Evolutionary conservation across 2,888 invertebrate species (phyloP).

Genomic region (Lepidocyrtinus sp.): DNA sequence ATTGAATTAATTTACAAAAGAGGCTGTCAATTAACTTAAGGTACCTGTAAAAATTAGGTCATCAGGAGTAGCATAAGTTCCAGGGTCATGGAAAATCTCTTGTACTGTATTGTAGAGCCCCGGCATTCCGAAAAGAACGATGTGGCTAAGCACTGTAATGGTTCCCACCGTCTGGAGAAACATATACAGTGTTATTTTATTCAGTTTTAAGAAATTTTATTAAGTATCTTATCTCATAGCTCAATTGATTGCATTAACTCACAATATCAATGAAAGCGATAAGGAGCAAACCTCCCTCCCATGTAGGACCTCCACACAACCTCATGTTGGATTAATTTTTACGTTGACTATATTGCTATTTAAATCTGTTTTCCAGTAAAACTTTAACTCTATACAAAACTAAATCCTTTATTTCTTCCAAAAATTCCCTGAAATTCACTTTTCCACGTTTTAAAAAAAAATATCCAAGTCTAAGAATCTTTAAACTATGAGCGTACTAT

Average conservation of each 20-base stretch:
- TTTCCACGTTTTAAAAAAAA: no score
- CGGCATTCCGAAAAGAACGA: slow-evolving; percentile 56
- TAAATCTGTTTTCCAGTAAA: not conserved
- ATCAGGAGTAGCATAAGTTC: slow-evolving; percentile 50
- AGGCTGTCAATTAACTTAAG: not conserved
- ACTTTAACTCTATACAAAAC: not conserved
- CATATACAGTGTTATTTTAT: not conserved
- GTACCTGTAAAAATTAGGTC: slow-evolving; percentile 60
- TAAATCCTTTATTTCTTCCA: not conserved
- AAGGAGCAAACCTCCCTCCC: slow-evolving; percentile 61
- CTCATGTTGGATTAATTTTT: not conserved
- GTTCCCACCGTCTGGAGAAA: slow-evolving; percentile 55
- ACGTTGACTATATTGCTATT: not conserved
- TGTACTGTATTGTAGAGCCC: slow-evolving; percentile 61
- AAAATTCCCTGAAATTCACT: not conserved
- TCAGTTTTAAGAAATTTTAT: not conserved
- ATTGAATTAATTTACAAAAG: not conserved
- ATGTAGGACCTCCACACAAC: slow-evolving; percentile 57
- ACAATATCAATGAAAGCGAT: slow-evolving; percentile 65
- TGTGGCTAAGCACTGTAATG: slow-evolving; percentile 53
- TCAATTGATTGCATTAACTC: slow-evolving; percentile 32
- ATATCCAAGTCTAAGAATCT: no score
- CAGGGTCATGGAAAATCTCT: slow-evolving; percentile 58
- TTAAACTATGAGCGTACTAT: no score
- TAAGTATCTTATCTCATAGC: no score